A percentile compares a stretch with the other conserved stretches of the same genome.
These are phyloP conservation scores for Strigamia crassipes DNA, from an alignment of 2,888 invertebrate species.

Conservation along the genomic window DNA sequence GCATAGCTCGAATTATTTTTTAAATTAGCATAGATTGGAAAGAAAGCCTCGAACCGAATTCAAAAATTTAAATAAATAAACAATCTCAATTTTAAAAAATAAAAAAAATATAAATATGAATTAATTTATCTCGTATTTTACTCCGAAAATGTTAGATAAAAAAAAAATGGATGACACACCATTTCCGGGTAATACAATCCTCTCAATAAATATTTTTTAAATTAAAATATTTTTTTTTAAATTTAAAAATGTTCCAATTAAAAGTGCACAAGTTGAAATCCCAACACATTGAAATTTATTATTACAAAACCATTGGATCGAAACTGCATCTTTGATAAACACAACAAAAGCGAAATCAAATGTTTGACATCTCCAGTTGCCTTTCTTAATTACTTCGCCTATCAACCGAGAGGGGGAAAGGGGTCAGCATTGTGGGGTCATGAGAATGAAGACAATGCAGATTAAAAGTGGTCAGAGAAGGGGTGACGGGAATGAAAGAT, in stretches of 20 bases:
- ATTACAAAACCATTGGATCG: not conserved
- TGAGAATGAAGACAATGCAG: constrained; percentile 21
- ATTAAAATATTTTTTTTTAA: too few species aligned
- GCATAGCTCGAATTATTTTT: not conserved
- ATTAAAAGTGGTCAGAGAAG: constrained; percentile 5
- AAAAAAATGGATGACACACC: not conserved
- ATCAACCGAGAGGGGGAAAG: not conserved
- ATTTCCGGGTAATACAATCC: not conserved
- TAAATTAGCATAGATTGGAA: not conserved
- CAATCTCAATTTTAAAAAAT: not conserved
- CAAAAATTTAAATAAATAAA: not conserved
- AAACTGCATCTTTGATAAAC: constrained; percentile 7
- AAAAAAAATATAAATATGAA: not conserved
- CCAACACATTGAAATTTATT: not conserved
- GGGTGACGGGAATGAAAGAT: not conserved
- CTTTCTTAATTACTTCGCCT: constrained; percentile 21
- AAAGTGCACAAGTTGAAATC: not conserved
- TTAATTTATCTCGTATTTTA: not conserved
- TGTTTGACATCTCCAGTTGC: constrained; percentile 13
- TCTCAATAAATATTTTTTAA: not conserved
- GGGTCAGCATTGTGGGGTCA: constrained; percentile 1
- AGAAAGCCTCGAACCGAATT: not conserved
- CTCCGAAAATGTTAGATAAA: not conserved
- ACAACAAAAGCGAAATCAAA: not conserved
- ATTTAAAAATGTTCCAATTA: not conserved